Base-by-base conservation (phyloP, 2,888 invertebrate species). In the Dione vanillae region DNA sequence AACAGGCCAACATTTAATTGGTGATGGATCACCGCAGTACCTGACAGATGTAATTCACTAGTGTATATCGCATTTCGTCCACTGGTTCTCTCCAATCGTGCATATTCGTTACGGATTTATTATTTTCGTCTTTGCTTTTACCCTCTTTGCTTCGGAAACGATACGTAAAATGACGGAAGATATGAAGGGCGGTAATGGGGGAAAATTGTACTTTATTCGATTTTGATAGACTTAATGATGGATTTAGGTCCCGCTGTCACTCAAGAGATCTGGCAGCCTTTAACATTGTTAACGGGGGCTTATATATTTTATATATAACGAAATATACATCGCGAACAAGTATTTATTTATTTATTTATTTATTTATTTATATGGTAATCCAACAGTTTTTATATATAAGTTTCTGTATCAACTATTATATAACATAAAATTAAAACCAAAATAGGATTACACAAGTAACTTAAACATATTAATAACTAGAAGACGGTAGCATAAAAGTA, bases 81-180 rank as follows among this genome's bases (percentile, higher is more conserved):
- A 84, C 83, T 85, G 83, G 86, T 87, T 84, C 84, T 82, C 81
- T 87, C 82, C 84, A 82, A 77, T 83, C 89, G 85, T 85, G 90
- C 91, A 91, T 92, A 90, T 90, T 90, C 85, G 86, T 91, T 90
- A 86, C 84, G 91, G 91, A 92, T 91, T 91, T 92, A 92, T 91
- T 91, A 91, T 92, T 88, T 90, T 89, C 91, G 84, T 88, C 88
- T 90, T 86, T 83, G 83, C 85, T 85, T 84, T 87, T 89, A 89
- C 91, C 92, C 92, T 90, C 89, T 83, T 83, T 80, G 84, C 84
- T 82, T 88, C 87, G 92, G 91, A 92, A 92, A 86, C 89, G 91
- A 92, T 91, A 92, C 92, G 92, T 91, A 85, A 91, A 92, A 92
- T 88, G 91, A 90, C 91, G 91, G 90, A 90, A 92, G 91, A 88